A percentile compares a stretch with the other conserved stretches of the same genome.
Conservation (phyloP, 1,140 invertebrate genomes). For the Dufourea novaeangliae region DNA sequence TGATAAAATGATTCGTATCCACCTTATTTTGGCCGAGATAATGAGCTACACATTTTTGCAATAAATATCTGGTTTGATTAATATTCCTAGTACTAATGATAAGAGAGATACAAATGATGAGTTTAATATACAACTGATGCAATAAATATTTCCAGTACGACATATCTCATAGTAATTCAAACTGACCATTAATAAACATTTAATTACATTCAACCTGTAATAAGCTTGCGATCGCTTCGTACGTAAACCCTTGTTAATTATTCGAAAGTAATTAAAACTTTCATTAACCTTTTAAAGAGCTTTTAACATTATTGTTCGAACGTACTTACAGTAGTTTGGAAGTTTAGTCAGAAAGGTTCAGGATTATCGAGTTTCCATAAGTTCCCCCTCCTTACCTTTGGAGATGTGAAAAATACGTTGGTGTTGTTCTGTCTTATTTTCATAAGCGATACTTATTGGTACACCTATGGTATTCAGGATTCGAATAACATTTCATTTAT, state of each 20-base stretch:
- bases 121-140: too few species aligned
- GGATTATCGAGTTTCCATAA: constrained; percentile 45
- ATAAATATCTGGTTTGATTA: too few species aligned
- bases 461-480: too few species aligned
- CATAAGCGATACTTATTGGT: too few species aligned
- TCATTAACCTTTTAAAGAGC: constrained; percentile 52
- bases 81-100: too few species aligned
- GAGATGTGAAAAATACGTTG: not conserved
- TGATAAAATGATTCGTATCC: too few species aligned
- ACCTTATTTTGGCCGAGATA: too few species aligned
- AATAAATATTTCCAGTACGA: too few species aligned
- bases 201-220: constrained; percentile 31
- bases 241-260: constrained; percentile 51
- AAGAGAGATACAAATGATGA: too few species aligned
- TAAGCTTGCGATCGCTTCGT: constrained; percentile 38
- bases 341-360: constrained; percentile 40
- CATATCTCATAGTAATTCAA: not conserved
- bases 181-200: constrained; percentile 43
- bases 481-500: too few species aligned
- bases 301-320: constrained; percentile 51
- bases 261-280: constrained; percentile 55
- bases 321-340: constrained; percentile 27
- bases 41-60: too few species aligned
- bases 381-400: not conserved
- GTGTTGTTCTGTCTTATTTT: not conserved